Base-by-base conservation (phyloP, 2,797 vertebrate species). In the Tiaroga cobitis region DNA sequence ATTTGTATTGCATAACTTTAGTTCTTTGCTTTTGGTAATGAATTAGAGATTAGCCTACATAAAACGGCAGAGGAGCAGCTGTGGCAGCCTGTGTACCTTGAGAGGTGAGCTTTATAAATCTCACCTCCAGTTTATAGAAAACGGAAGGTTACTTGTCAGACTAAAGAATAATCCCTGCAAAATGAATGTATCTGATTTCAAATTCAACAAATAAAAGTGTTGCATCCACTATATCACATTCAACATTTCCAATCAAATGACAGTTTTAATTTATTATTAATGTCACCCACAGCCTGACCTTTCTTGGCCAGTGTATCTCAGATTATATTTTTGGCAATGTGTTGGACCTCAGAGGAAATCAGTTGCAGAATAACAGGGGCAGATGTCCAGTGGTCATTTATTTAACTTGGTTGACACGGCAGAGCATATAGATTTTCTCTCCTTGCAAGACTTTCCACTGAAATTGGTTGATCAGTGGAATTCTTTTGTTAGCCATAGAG, bases 401-500 rank as follows among this genome's bases (percentile, higher is more conserved):
- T 84, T 81, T 85, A 70, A 80, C 83, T 82, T 54, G 13, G 37
- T 65, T 85, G 41, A 74, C 82, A 75, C 32, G 29, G 18, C 72
- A 69, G 77, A 82, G 39, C 65, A 56, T 84, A 84, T 82, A 87
- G 65, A 88, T 85, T 63, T 80, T 80, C n/a, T 63, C 34, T 87
- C 21, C 69, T 65, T 43, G n/a, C 74, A 78, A 80, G 81, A 49
- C 83, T 65, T 87, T 89, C 79, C 81, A 67, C 80, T 24, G 19
- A 85, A 88, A 85, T 74, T 75, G 73, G 68, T 81, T 87, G 59
- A 75, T 83, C 41, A 67, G 81, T 84, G 81, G 79, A 88, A 86
- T 87, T 89, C 86, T 86, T 90, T 89, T 88, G 87, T 90, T 68
- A 76, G 83, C 78, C 18, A 8, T 34, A n/a, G 69, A 80, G 73